phyloP scores from a whole-genome alignment of 92 coral and sea anemone genomes.

The Epizoanthus rinbou region DNA sequence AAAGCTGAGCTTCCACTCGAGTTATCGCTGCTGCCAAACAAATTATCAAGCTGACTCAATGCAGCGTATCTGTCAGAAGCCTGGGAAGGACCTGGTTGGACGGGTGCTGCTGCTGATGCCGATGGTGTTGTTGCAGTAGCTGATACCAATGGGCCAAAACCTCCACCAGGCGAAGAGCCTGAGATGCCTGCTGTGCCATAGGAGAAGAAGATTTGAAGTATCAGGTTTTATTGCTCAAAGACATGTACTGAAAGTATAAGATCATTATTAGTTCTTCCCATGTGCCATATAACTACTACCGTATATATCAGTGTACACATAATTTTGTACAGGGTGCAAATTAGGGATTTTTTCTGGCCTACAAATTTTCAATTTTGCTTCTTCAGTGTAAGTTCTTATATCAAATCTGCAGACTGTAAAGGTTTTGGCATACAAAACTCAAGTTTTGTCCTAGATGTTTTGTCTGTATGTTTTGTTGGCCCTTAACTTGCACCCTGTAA shows the following conservation, averaged over 20 bases:
- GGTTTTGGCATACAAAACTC: too few relatives aligned
- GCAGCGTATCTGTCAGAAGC: conserved; percentile 90
- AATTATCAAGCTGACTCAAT: conserved; percentile 83
- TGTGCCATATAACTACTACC: too few relatives aligned
- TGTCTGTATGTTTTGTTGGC: too few relatives aligned
- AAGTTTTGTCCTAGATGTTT: too few relatives aligned
- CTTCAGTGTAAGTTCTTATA: too few relatives aligned
- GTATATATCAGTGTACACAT: too few relatives aligned
- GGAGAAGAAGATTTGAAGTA: background rate
- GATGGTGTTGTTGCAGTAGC: conserved; percentile 59
- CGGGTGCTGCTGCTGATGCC: conserved; percentile 52
- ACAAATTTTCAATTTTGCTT: too few relatives aligned
- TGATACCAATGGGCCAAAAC: conserved; percentile 96
- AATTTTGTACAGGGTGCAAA: too few relatives aligned
- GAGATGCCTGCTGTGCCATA: conserved; percentile 48
- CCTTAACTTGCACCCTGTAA: too few relatives aligned
- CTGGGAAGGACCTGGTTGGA: conserved; percentile 31
- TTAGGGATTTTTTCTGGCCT: too few relatives aligned
- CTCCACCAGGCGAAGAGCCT: conserved; percentile 56
- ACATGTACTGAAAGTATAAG: background rate
- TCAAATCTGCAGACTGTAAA: too few relatives aligned
- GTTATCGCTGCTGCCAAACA: conserved; percentile 66
- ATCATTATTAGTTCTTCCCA: background rate
- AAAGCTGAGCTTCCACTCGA: conserved; percentile 73
- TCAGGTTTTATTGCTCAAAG: background rate